A percentile compares a stretch with the other conserved stretches of the same genome.
Conservation (phyloP, 2,888 invertebrate genomes). For the Cephus spinipes region DNA sequence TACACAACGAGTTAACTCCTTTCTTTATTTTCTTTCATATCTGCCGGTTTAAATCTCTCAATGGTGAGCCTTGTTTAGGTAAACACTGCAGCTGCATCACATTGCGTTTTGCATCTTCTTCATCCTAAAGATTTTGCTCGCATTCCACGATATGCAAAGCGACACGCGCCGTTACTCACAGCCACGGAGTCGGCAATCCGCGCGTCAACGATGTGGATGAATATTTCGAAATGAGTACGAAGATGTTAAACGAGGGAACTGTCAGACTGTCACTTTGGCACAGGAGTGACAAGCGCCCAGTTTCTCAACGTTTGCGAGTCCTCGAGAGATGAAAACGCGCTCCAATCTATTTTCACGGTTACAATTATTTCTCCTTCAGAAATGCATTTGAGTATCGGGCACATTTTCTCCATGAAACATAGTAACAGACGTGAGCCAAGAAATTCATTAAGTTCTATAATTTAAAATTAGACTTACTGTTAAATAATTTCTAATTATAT, state of each 20-base stretch:
- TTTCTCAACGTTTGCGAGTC: slow-evolving; percentile 31
- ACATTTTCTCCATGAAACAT: neutral
- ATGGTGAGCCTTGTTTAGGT: slow-evolving; percentile 53
- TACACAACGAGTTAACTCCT: neutral
- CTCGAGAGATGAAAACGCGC: slow-evolving; percentile 43
- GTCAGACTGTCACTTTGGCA: slow-evolving; percentile 57
- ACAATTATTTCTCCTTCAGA: slow-evolving; percentile 32
- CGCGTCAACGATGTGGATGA: slow-evolving; percentile 40
- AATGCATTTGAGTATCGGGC: neutral
- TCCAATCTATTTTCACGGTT: slow-evolving; percentile 51
- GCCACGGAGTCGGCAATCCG: slow-evolving; percentile 27
- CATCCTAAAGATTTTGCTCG: slow-evolving; percentile 42
- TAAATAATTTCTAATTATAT: too few species aligned
- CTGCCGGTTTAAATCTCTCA: slow-evolving; percentile 47
- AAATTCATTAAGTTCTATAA: neutral
- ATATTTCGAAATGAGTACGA: slow-evolving; percentile 49
- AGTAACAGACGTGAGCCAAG: neutral
- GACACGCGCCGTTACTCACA: slow-evolving; percentile 29
- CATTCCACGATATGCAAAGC: slow-evolving; percentile 53
- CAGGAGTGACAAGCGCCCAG: slow-evolving; percentile 28
- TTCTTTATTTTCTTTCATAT: neutral
- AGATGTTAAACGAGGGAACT: slow-evolving; percentile 62
- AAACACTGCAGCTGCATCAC: slow-evolving; percentile 53
- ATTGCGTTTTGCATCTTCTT: slow-evolving; percentile 21
- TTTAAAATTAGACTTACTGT: too few species aligned